These are phyloP conservation scores for Heloderma charlesbogerti DNA, from an alignment of 2,113 vertebrate species.

Conservation along the genomic window DNA sequence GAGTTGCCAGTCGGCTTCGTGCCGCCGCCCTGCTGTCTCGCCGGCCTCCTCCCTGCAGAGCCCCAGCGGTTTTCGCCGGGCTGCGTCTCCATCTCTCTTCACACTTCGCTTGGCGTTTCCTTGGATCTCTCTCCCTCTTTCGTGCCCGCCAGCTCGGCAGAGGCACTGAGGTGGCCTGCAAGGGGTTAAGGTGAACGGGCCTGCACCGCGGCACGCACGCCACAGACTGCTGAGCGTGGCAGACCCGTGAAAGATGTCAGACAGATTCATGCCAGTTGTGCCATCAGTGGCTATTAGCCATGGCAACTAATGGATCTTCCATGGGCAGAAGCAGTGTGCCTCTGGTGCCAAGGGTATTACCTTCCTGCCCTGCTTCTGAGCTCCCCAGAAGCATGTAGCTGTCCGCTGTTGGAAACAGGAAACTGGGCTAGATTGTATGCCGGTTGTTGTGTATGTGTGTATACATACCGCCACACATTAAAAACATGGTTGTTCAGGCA, in stretches of 20 bases:
- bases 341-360: neutral
- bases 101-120: neutral
- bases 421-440: no score
- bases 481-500: no score
- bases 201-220: no score
- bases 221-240: no score
- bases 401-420: no score
- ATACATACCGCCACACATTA: no score
- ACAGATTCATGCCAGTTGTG: no score
- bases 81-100: neutral
- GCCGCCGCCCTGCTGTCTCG: neutral
- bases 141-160: rapidly evolving
- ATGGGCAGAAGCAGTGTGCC: neutral
- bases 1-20: neutral
- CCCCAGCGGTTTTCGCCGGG: neutral
- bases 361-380: no score
- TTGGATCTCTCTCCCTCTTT: neutral
- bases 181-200: neutral
- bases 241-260: no score
- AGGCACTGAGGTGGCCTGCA: no score
- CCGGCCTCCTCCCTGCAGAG: neutral
- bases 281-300: neutral
- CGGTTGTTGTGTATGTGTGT: no score
- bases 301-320: neutral
- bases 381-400: no score